phyloP scores from a whole-genome alignment of 2,113 vertebrate genomes.

The Recurvirostra avosetta region DNA sequence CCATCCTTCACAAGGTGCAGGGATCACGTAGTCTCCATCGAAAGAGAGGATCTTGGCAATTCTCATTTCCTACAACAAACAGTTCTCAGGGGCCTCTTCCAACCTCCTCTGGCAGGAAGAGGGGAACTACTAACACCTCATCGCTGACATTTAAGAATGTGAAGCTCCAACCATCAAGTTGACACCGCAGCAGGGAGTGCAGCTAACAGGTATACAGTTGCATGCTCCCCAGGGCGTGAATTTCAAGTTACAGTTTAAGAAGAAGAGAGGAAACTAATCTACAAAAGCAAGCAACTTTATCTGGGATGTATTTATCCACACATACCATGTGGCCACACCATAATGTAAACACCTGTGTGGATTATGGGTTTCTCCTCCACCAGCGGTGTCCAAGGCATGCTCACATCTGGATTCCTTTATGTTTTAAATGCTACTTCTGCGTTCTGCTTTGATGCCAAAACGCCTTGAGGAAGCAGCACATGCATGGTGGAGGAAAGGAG shows the following conservation, averaged over 20 bases:
- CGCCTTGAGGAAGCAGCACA: not conserved
- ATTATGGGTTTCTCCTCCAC: not conserved
- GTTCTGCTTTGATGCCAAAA: not conserved
- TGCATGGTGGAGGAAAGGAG: not conserved
- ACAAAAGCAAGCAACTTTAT: not conserved
- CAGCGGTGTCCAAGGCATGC: not conserved
- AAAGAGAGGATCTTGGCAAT: not conserved
- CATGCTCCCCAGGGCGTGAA: not conserved
- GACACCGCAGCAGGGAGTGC: not conserved
- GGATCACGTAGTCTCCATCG: not conserved
- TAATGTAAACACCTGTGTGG: not conserved
- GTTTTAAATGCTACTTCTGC: not conserved
- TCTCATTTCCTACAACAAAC: not conserved
- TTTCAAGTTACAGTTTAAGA: constrained; percentile 15
- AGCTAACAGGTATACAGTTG: constrained; percentile 10
- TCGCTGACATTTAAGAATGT: constrained; percentile 36
- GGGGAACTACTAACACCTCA: constrained; percentile 20
- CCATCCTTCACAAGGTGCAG: not conserved
- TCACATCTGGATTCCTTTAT: constrained; percentile 23
- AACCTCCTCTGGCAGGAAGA: constrained; percentile 42
- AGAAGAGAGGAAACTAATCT: not conserved
- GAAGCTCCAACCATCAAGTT: not conserved
- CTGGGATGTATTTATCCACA: not conserved
- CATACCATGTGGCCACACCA: not conserved
- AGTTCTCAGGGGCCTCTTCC: constrained; percentile 25